Conservation (phyloP, 2,888 invertebrate genomes). For the Tethea ocularis region DNA sequence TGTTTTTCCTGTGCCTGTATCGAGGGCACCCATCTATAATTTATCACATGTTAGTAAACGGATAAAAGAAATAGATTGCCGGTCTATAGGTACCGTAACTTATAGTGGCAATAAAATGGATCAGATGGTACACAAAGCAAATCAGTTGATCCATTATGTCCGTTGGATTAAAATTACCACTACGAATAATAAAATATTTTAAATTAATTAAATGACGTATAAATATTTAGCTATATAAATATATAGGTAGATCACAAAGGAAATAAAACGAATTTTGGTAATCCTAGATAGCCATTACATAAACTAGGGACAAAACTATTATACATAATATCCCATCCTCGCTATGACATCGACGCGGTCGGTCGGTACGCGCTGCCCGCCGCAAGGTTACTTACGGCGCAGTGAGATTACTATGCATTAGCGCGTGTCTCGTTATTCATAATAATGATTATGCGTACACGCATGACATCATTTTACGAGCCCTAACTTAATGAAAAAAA, state of each 20-base stretch:
- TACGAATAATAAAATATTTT: too few species aligned
- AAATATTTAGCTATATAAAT: too few species aligned
- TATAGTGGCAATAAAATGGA: slow-evolving; percentile 5
- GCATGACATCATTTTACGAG: slow-evolving; percentile 54
- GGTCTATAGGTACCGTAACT: slow-evolving; percentile 40
- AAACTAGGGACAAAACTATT: too few species aligned
- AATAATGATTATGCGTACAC: slow-evolving; percentile 41
- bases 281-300: too few species aligned
- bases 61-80: slow-evolving; percentile 36
- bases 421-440: slow-evolving; percentile 41
- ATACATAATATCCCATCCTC: too few species aligned
- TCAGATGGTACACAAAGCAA: too few species aligned
- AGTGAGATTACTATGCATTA: slow-evolving; percentile 51
- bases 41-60: slow-evolving; percentile 53
- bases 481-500: slow-evolving; percentile 34
- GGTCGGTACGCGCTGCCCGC: neutral
- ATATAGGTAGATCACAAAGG: too few species aligned
- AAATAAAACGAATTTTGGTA: too few species aligned
- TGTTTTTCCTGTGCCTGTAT: slow-evolving; percentile 66
- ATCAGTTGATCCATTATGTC: too few species aligned
- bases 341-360: too few species aligned
- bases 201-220: too few species aligned
- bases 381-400: slow-evolving; percentile 28
- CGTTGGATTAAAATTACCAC: too few species aligned
- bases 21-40: slow-evolving; percentile 70